Conservation (phyloP, 2,113 vertebrate species). For the Charina bottae region DNA sequence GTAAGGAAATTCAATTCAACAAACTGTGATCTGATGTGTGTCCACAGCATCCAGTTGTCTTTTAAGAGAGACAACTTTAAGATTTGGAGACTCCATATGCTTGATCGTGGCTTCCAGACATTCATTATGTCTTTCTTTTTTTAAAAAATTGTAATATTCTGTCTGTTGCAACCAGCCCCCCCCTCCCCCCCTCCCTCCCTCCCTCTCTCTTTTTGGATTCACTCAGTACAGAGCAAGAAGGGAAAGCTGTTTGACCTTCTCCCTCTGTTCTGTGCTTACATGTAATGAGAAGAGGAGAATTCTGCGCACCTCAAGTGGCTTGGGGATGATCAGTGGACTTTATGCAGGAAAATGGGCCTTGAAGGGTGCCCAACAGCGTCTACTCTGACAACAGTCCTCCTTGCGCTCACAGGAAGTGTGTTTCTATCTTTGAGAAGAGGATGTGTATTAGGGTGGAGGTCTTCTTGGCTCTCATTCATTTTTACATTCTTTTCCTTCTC, state of each 20-base stretch:
- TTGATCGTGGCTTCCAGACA: background rate
- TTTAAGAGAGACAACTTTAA: no score
- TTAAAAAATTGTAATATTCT: background rate
- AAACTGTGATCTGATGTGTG: background rate
- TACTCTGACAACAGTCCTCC: background rate
- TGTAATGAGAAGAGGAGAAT: background rate
- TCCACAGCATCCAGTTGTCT: no score
- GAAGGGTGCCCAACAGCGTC: background rate
- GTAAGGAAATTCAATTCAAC: background rate
- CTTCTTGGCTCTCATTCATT: background rate
- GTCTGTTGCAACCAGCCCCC: background rate
- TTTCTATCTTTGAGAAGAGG: background rate
- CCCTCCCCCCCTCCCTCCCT: no score
- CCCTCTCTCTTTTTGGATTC: background rate
- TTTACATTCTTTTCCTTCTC: no score
- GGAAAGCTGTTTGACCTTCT: background rate
- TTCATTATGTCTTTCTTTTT: background rate
- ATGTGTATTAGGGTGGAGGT: background rate
- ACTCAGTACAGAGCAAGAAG: background rate
- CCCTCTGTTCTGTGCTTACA: background rate
- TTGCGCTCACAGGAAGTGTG: background rate
- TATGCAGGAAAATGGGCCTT: background rate
- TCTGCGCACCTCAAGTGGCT: background rate
- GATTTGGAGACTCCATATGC: background rate
- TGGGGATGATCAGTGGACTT: background rate